These are phyloP conservation scores for Sorex araneus DNA, from an alignment of 2,113 vertebrate species.

Conservation along the genomic window DNA sequence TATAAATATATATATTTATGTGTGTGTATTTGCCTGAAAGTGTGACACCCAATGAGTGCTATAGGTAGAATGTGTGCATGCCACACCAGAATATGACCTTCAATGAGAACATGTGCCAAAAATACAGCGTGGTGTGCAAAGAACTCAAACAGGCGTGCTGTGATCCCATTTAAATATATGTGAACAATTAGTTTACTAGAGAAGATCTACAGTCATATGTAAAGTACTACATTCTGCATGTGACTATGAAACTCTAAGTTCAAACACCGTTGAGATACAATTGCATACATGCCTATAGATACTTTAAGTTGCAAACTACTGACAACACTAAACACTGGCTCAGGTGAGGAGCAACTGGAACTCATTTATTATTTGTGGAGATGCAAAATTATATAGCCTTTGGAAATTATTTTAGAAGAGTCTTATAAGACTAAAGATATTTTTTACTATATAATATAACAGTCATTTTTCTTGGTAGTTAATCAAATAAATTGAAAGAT, in stretches of 20 bases:
- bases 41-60: no score
- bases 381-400: not conserved
- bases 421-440: slow-evolving; percentile 6
- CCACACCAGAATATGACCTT: no score
- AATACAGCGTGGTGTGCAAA: no score
- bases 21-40: no score
- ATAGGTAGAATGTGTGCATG: no score
- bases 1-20: no score
- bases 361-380: not conserved
- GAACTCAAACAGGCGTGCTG: not conserved
- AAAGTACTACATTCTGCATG: not conserved
- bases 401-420: not conserved
- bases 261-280: not conserved
- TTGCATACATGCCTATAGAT: not conserved
- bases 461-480: not conserved
- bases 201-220: not conserved
- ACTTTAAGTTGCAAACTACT: not conserved
- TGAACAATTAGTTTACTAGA: not conserved
- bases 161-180: not conserved
- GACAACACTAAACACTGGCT: not conserved
- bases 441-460: not conserved
- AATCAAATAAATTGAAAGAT: not conserved
- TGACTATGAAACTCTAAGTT: not conserved
- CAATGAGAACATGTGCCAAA: no score
- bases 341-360: not conserved